A percentile compares a stretch with the other conserved stretches of the same genome.
Conservation (phyloP, 1,140 invertebrate genomes). For the Drosophila subpulchrella region DNA sequence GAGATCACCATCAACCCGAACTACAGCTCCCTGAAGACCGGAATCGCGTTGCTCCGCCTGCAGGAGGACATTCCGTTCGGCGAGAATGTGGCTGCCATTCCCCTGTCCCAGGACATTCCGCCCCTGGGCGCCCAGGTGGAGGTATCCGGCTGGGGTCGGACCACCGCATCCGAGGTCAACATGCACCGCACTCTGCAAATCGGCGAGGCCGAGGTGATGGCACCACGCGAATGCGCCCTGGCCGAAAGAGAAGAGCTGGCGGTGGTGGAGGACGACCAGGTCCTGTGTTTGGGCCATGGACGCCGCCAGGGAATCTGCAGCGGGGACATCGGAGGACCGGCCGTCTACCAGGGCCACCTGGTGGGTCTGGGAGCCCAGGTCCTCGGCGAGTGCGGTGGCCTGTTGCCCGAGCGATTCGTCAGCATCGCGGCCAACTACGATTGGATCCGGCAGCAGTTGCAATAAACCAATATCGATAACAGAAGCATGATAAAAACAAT, state of each 20-base stretch:
- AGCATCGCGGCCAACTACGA: constrained; percentile 63
- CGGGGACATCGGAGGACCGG: constrained; percentile 72
- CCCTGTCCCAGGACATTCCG: constrained; percentile 43
- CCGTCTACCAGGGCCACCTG: constrained; percentile 54
- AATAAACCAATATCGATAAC: constrained; percentile 34
- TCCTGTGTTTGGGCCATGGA: constrained; percentile 63
- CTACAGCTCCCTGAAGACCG: constrained; percentile 58
- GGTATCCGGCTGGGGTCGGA: constrained; percentile 76
- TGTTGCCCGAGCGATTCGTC: constrained; percentile 70
- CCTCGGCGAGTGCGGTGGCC: constrained; percentile 64
- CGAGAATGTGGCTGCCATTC: constrained; percentile 45
- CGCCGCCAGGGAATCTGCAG: constrained; percentile 66
- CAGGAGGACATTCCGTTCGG: constrained; percentile 48
- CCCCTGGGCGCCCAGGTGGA: constrained; percentile 46
- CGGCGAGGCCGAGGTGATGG: constrained; percentile 40
- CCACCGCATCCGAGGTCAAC: constrained; percentile 37
- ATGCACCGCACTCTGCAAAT: constrained; percentile 67
- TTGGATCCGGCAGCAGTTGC: constrained; percentile 65
- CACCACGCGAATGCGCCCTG: constrained; percentile 29
- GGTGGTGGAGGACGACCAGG: constrained; percentile 42
- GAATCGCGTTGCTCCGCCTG: constrained; percentile 68
- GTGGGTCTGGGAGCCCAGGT: constrained; percentile 65
- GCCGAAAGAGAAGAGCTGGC: constrained; percentile 4
- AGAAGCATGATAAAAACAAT: not conserved
- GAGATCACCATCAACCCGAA: constrained; percentile 65